Evolutionary conservation across 2,888 invertebrate genomes (phyloP), one percentile per base, ranked within the genome.

Genomic region (Panzeria rudis): DNA sequence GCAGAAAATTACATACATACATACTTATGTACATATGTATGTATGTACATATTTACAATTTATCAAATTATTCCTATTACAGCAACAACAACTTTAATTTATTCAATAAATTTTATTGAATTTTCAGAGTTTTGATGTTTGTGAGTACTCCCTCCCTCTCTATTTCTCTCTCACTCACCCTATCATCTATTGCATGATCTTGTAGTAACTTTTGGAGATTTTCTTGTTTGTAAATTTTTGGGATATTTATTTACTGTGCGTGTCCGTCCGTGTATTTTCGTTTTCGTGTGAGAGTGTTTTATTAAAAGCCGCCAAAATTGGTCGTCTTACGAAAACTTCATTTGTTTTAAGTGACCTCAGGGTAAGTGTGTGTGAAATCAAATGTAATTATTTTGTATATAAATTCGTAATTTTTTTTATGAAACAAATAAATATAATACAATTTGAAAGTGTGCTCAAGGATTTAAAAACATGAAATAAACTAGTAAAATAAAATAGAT

Each of bases 241-340:
- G 32, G 32, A 3, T 20, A 20, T 44, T 32, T 29, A n/a, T n/a
- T n/a, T 64, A 6, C n/a, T n/a, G 23, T 61, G 25, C 41, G 56
- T 61, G 32, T 29, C 3, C 25, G 62, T 50, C 52, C 8, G 78
- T 32, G 23, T 47, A 29, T 68, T 20, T 54, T 64, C 32, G 17
- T 23, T 61, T 47, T 66, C 44, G 23, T 64, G 52, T 54, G 52
- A 44, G 73, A 50, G 47, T 64, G 64, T 73, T 38, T 41, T 35
- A 71, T n/a, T 41, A 87, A 87, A 90, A 90, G 87, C 89, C 90
- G 91, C 88, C 92, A 92, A 92, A 92, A 92, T 92, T 91, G 92
- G 92, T 89, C 91, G 91, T 87, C 89, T 92, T 90, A 92, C 92
- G 89, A 92, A 91, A 90, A 91, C 91, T 81, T 92, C 92, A 87